Conservation (phyloP, 2,113 vertebrate species). For the Dendropsophus ebraccatus region DNA sequence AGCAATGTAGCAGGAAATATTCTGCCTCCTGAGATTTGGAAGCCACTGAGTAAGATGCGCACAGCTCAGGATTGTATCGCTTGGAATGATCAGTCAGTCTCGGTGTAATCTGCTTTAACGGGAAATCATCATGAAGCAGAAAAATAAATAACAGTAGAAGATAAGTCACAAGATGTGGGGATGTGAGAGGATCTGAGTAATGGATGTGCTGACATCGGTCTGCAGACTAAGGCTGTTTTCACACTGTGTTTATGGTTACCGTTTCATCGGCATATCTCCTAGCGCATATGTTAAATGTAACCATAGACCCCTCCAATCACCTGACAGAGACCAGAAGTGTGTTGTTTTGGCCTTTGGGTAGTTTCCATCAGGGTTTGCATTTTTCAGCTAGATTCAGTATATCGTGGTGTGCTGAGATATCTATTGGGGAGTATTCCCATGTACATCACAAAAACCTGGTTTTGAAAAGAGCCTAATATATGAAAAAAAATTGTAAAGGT, state of each 20-base stretch:
- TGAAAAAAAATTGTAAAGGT: neutral
- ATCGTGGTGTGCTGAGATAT: no score
- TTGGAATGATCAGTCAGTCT: slow-evolving; percentile 20
- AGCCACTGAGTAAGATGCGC: slow-evolving; percentile 18
- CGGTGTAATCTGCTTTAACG: slow-evolving; percentile 29
- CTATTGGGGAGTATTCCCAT: no score
- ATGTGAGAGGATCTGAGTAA: neutral
- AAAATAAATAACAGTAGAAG: slow-evolving; percentile 6
- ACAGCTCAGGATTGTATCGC: neutral
- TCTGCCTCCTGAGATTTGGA: neutral
- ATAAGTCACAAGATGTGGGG: neutral
- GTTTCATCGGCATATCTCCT: no score
- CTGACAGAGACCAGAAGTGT: no score
- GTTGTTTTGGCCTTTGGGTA: no score
- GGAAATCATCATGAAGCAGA: slow-evolving; percentile 42
- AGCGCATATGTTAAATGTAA: no score
- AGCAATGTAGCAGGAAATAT: neutral
- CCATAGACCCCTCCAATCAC: no score
- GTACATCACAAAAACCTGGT: no score
- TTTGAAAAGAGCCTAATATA: neutral
- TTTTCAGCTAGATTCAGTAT: no score
- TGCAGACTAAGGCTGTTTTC: no score
- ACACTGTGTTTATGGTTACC: no score
- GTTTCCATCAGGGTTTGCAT: no score
- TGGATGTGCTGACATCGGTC: neutral